Base-by-base conservation (phyloP, 2,797 vertebrate species). In the Oryzias dopingdopingensis region DNA sequence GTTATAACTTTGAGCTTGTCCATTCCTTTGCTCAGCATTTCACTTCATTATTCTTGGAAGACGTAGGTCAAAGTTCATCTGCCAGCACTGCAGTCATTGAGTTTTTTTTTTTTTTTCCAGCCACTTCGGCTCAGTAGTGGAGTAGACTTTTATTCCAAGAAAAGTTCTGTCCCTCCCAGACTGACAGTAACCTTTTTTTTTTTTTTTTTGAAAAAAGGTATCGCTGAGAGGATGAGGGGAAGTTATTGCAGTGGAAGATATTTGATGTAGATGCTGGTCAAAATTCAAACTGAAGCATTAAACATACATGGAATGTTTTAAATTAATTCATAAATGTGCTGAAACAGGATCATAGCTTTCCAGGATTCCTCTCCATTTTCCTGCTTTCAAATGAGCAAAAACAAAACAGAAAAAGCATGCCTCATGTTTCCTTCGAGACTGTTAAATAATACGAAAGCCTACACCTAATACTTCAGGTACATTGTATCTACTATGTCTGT, bases 21-120 rank as follows among this genome's bases (percentile, higher is more conserved):
- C 65, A 29, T 81, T 80, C 69, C 42, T 74, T 63, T 67, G 67
- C 75, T 72, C 56, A 66, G 49, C 65, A 14, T 62, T 78, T 77
- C 50, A 77, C 65, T 72, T 79, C 59, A 53, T 61, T 72, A 81
- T 88, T 74, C 72, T 52, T 29, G 29, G 76, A 79, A 74, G 82
- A 79, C 52, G 18, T 49, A 69, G 74, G 69, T 68, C 59, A 64
- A 60, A 61, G 63, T 80, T 67, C 55, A 70, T 51, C 43, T 69
- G 54, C 79, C 72, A 52, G 51, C 65, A 61, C 54, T 62, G 65
- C 67, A 65, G 55, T 82, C 65, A 72, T 14, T 52, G 63, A 72
- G 65, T 62, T 52, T 50, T 70, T 17, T 40, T 52, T 52, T 37
- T 63, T 56, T 42, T 18, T 29, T 44, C 61, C 52, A 40, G 10